phyloP scores from a whole-genome alignment of 2,888 invertebrate species.

The Cephalotes varians region DNA sequence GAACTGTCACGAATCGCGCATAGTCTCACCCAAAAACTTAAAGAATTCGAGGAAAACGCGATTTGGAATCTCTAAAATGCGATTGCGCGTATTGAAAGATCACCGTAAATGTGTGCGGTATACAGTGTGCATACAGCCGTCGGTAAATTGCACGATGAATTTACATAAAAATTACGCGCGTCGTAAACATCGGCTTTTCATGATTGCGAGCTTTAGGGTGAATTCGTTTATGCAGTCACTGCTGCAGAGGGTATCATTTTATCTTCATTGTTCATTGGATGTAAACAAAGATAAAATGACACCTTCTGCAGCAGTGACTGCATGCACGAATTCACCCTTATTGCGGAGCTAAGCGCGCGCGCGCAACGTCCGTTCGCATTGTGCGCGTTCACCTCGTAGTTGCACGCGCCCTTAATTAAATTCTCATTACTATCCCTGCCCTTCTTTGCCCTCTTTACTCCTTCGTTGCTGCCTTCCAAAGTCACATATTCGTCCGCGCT shows the following conservation, averaged over 20 bases:
- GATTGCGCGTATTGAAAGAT: slow-evolving; percentile 50
- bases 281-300: too few species aligned
- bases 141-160: slow-evolving; percentile 34
- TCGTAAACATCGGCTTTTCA: slow-evolving; percentile 43
- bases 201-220: slow-evolving; percentile 57
- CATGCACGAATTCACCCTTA: too few species aligned
- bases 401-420: slow-evolving; percentile 61
- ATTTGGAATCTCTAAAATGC: slow-evolving; percentile 1
- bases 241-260: too few species aligned
- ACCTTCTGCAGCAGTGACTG: too few species aligned
- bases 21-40: too few species aligned
- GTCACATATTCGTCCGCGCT: background rate
- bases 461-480: background rate
- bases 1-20: too few species aligned
- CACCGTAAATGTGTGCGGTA: slow-evolving; percentile 42
- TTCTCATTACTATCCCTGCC: slow-evolving; percentile 59
- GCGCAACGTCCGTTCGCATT: too few species aligned
- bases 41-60: background rate
- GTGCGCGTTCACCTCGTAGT: slow-evolving; percentile 14
- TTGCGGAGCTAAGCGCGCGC: too few species aligned
- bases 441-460: slow-evolving; percentile 3
- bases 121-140: slow-evolving; percentile 13
- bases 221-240: background rate
- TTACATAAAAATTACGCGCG: slow-evolving; percentile 57
- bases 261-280: too few species aligned